Conservation (phyloP, 2,113 vertebrate genomes). For the Capricornis sumatraensis region DNA sequence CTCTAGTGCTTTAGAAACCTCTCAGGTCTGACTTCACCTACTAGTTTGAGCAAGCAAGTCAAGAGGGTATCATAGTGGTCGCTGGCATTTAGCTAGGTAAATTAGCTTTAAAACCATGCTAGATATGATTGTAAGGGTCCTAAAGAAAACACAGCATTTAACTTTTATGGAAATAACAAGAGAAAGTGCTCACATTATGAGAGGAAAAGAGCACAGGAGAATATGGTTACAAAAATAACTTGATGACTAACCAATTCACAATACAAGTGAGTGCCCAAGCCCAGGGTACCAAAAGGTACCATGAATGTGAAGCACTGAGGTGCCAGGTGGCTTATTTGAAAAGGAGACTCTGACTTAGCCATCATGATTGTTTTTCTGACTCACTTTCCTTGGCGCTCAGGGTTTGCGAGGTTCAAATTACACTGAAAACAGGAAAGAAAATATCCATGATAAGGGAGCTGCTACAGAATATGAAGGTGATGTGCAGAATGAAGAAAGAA, state of each 20-base stretch:
- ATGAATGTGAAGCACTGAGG: neutral
- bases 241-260: conserved; percentile 27
- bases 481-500: neutral
- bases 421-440: neutral
- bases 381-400: neutral
- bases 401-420: neutral
- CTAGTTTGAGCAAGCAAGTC: neutral
- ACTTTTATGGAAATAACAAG: conserved; percentile 34
- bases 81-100: neutral
- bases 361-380: conserved; percentile 19
- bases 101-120: neutral
- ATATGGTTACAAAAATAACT: conserved; percentile 34
- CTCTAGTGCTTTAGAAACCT: neutral
- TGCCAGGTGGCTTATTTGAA: conserved; percentile 4
- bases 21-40: neutral
- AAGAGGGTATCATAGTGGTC: neutral
- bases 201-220: conserved; percentile 9
- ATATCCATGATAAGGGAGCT: neutral
- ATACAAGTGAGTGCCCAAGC: neutral
- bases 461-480: neutral
- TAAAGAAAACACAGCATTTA: conserved; percentile 26
- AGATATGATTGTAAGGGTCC: neutral
- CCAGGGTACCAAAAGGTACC: neutral
- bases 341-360: neutral
- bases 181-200: neutral